A percentile compares a stretch with the other conserved stretches of the same genome.
Conservation (phyloP, 2,888 invertebrate genomes). For the Dasypolia templi region DNA sequence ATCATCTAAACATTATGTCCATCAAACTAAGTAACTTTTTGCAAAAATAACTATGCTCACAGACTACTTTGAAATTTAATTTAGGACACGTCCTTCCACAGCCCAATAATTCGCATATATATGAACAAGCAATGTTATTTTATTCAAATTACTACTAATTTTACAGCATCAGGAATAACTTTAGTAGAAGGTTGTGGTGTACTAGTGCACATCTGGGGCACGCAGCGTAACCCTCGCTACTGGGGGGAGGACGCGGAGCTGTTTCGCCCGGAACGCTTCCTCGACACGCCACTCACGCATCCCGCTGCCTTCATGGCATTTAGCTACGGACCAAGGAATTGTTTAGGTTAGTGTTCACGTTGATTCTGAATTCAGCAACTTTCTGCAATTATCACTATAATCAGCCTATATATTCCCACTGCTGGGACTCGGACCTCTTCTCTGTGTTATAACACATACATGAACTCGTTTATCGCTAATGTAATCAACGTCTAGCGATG, state of each 20-base stretch:
- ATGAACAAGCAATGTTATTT: neutral
- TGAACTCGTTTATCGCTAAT: neutral
- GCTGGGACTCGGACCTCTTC: neutral
- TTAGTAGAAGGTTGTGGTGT: conserved; percentile 67
- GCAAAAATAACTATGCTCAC: too few species aligned
- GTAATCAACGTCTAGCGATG: neutral
- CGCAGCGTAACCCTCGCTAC: conserved; percentile 75
- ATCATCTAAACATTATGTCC: too few species aligned
- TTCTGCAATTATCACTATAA: neutral
- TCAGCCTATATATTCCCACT: neutral
- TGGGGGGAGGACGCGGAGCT: conserved; percentile 76
- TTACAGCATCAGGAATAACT: conserved; percentile 73
- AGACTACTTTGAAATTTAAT: neutral
- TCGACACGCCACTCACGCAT: conserved; percentile 62
- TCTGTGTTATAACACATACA: neutral
- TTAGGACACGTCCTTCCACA: neutral
- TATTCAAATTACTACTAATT: neutral
- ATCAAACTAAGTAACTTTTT: too few species aligned
- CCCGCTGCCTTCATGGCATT: conserved; percentile 74
- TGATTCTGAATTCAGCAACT: neutral
- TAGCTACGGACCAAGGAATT: conserved; percentile 75
- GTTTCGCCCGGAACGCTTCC: conserved; percentile 77
- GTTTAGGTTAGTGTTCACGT: conserved; percentile 69
- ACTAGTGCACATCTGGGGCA: conserved; percentile 72
- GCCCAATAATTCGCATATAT: neutral